These are phyloP conservation scores for Drosophila ambigua DNA, from an alignment of 1,140 invertebrate genomes.

Conservation along the genomic window DNA sequence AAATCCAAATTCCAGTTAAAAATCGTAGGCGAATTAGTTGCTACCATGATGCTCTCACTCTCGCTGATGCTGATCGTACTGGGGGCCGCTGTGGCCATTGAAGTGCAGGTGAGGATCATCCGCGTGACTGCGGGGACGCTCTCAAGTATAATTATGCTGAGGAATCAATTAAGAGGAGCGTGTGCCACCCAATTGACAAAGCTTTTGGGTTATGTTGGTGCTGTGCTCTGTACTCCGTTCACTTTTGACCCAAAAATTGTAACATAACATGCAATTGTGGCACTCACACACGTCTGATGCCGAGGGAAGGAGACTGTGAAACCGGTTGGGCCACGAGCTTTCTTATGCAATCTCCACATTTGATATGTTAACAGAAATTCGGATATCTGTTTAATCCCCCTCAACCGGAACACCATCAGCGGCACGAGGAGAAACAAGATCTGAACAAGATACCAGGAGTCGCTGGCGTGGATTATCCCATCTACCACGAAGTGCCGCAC, in stretches of 20 bases:
- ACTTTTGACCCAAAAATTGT: conserved; percentile 84
- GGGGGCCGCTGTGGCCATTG: conserved; percentile 54
- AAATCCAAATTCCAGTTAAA: conserved; percentile 1
- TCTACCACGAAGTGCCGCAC: conserved; percentile 89
- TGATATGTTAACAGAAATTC: conserved; percentile 68
- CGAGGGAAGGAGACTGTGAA: conserved; percentile 37
- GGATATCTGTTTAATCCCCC: conserved; percentile 76
- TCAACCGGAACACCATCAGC: conserved; percentile 58
- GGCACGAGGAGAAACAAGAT: conserved; percentile 88
- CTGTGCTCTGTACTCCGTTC: conserved; percentile 56
- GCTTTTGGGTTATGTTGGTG: conserved; percentile 11
- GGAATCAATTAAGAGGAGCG: conserved; percentile 41
- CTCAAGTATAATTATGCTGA: conserved; percentile 35
- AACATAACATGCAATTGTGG: conserved; percentile 65
- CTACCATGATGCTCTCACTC: conserved; percentile 15
- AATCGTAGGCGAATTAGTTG: conserved; percentile 19
- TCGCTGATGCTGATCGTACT: conserved; percentile 42
- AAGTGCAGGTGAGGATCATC: conserved; percentile 66
- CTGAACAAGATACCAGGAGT: conserved; percentile 91
- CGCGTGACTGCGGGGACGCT: neutral
- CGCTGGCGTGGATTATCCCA: conserved; percentile 90
- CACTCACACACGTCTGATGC: conserved; percentile 19
- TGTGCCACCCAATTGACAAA: conserved; percentile 44
- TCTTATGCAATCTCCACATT: conserved; percentile 57
- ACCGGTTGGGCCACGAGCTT: conserved; percentile 59